phyloP scores from a whole-genome alignment of 1,140 invertebrate genomes.

The Drosophila lowei region DNA sequence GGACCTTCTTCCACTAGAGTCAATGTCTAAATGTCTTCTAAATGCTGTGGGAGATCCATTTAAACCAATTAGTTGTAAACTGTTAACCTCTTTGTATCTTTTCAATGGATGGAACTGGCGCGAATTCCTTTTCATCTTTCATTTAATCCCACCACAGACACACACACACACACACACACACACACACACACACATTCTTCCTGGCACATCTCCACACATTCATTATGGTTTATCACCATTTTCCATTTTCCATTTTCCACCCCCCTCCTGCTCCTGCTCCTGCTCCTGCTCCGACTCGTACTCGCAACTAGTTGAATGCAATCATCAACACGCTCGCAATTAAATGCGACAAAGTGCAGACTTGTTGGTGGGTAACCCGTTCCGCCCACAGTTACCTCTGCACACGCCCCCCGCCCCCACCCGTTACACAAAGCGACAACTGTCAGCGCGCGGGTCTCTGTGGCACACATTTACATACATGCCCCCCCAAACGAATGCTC shows the following conservation, averaged over 20 bases:
- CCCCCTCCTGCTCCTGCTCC: neutral
- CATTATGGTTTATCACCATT: conserved; percentile 36
- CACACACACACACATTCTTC: neutral
- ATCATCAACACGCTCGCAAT: conserved; percentile 61
- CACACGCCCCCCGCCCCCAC: neutral
- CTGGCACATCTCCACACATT: conserved; percentile 14
- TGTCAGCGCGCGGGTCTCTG: conserved; percentile 34
- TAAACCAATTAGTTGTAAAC: too few species aligned
- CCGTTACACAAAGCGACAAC: conserved; percentile 38
- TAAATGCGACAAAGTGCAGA: conserved; percentile 52
- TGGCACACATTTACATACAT: conserved; percentile 58
- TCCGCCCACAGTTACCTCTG: conserved; percentile 40
- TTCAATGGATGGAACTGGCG: conserved; percentile 3
- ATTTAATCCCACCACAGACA: too few species aligned
- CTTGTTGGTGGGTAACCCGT: conserved; percentile 39
- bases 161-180: too few species aligned
- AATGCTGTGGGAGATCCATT: too few species aligned
- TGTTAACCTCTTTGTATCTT: too few species aligned
- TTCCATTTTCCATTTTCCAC: neutral
- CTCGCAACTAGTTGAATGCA: conserved; percentile 57
- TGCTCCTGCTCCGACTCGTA: too few species aligned
- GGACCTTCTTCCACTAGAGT: neutral
- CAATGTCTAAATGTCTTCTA: too few species aligned
- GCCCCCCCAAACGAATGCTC: neutral
- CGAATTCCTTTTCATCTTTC: conserved; percentile 27